Evolutionary conservation across 1,140 invertebrate genomes (phyloP), one percentile per base, ranked within the genome.

Genomic region (Drosophila novamexicana): DNA sequence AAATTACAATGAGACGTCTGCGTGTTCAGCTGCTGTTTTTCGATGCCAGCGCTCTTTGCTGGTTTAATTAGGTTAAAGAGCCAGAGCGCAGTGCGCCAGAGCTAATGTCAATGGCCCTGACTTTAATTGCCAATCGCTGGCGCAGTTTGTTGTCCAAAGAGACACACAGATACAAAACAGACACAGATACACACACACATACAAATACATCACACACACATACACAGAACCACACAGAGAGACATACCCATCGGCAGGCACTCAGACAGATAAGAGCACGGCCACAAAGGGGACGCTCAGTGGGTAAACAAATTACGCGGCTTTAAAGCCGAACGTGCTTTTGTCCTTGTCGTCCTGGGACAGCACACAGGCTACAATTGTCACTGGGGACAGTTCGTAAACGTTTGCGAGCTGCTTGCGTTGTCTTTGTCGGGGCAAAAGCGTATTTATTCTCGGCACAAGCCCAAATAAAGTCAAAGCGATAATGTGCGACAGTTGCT

Each of bases 51-150:
- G 52, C 64, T 52, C 54, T 68, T 77, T 77, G 65, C 66, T 64
- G 82, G 67, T 78, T 88, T 90, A 90, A 90, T 90, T 90, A 83
- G 86, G 82, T 86, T 90, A 90, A 83, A 90, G 80, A 82, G 79
- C 36, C 61, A 8, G 10, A 5, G 40, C 16, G 39, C 42, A 9
- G 47, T 45, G 47, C 16, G 42, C 39, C 54, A 42, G 40, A 61
- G 58, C 76, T 70, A 54, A 75, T 80, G 79, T 83, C 81, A 83
- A 84, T 69, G 63, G 67, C 67, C 79, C 40, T 69, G 68, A 77
- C 81, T 70, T 75, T 75, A 75, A 71, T 71, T 69, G 73, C 68
- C 81, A 78, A 69, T 83, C 42, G 72, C 72, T 63, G 78, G 56
- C 61, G 49, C 59, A 76, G 61, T 76, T 64, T 79, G 71, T 83